Percentiles rank a stretch among this genome's conserved stretches.
Evolutionary conservation across 92 coral and sea anemone species (phyloP).

Genomic region (Porites rus): DNA sequence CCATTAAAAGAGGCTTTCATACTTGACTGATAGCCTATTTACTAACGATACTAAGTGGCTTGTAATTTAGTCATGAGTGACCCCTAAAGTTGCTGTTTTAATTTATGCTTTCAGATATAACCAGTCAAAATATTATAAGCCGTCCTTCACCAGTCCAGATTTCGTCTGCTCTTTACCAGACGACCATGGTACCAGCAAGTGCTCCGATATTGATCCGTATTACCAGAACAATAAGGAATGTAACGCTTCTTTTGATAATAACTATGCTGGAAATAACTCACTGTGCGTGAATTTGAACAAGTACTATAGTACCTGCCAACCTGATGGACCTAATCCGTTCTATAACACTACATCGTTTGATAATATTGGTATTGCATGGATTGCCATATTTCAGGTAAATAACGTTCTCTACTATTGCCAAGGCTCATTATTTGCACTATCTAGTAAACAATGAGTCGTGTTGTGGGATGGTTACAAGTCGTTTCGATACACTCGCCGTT

Average conservation of each 20-base stretch:
- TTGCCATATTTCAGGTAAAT: conserved; percentile 94
- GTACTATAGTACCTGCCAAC: conserved; percentile 67
- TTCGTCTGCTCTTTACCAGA: conserved; percentile 79
- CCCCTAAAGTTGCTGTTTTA: background rate
- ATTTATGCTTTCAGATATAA: conserved; percentile 31
- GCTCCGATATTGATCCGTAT: conserved; percentile 65
- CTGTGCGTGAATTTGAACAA: conserved; percentile 70
- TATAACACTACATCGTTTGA: conserved; percentile 89
- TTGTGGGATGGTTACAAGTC: too few species aligned
- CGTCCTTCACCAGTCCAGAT: conserved; percentile 83
- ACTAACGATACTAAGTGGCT: background rate
- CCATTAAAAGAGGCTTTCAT: too few species aligned
- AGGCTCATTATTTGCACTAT: too few species aligned
- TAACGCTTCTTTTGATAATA: conserved; percentile 43
- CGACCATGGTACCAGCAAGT: conserved; percentile 75
- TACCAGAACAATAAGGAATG: conserved; percentile 46
- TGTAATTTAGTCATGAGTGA: background rate
- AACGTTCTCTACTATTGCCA: background rate
- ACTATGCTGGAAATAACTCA: conserved; percentile 14
- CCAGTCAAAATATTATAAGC: conserved; percentile 74
- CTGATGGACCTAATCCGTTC: conserved; percentile 91
- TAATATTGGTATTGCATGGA: conserved; percentile 95
- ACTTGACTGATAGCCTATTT: background rate
- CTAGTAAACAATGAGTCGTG: too few species aligned
- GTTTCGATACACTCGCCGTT: too few species aligned